Evolutionary conservation across 2,113 vertebrate genomes (phyloP), one percentile per base, ranked within the genome.

Genomic region (Gnathonemus longibarbis): DNA sequence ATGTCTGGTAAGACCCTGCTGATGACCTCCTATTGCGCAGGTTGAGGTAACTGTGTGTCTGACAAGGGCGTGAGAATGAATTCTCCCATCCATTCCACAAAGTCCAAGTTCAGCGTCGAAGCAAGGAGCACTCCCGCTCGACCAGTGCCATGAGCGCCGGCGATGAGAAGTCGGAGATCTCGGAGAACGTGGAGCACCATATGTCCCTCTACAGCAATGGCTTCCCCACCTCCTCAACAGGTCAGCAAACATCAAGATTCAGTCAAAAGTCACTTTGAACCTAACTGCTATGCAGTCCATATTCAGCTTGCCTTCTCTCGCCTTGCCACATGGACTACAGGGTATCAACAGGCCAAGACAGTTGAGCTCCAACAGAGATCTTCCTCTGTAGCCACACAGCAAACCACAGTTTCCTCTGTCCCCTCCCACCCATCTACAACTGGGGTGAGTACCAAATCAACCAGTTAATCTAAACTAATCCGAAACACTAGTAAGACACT

Each of bases 381-480:
- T 0, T 99, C 98, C 0, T 99, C 98, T 0, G 98, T 98, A 31
- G 98, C 96, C 92, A 99, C 98, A 0, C 98, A 99, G 92, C 98
- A 98, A 93, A 99, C 98, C 8, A 98, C 98, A 0, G 97, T 98
- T 2, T 99, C 98, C 52, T 99, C 98, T 0, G 94, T 99, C 15
- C 98, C 98, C 1, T 99, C 98, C 6, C 98, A 99, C 84, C 98
- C 98, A 0, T 99, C 98, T 0, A 99, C 97, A 11, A 97, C 98
- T 0, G 98, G 98, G 8, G 98, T 99, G 88, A 97, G 97, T 94
- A 39, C 35, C 31, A 39, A 88, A 24, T 46, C 15, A 50, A 31
- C n/a, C 50, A 35, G 9, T 39, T 62, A 39, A 24, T 24, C 19
- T 45, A 17, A 53, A 11, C 9, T 31, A 70, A 27, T 66, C 58